Base-by-base conservation (phyloP, 2,888 invertebrate genomes). In the Zele albiditarsus region DNA sequence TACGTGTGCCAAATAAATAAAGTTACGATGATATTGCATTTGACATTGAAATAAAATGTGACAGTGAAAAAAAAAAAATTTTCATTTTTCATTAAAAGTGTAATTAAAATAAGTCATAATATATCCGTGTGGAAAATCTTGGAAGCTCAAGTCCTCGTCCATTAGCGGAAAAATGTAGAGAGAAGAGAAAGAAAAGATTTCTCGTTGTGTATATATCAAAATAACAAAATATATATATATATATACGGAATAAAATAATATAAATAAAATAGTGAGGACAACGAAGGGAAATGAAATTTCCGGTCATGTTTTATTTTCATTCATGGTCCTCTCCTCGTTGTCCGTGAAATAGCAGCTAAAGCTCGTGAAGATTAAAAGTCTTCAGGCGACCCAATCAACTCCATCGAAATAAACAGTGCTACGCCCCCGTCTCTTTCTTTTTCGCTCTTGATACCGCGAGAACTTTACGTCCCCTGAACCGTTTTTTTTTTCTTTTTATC, bases 351-450 rank as follows among this genome's bases (percentile, higher is more conserved):
- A 23, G 20, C 49, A 31, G 60, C 28, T n/a, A 33, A 53, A 53
- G 28, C 49, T 53, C 25, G 53, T 25, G 23, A 57, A 71, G 65
- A 71, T 71, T 71, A 71, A 71, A 71, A 68, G 73, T 68, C 67
- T 68, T 67, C 68, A 33, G 68, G 58, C 73, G 49, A 73, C 73
- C 66, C 69, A 57, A 58, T 63, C 67, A 68, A 73, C 73, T 73
- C 20, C 46, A 28, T 31, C 38, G 20, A 49, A 73, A 73, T 73
- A 71, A 71, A 63, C 31, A 42, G 14, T 20, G 25, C 20, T 42
- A 6, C 66, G 23, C 23, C 27, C 27, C 20, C 6, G 20, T 23
- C 23, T 38, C 42, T 12, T 23, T 28, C 46, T 31, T 10, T 63
- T 65, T 33, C 65, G 25, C 53, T 25, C 53, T 38, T 38, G 38